phyloP scores from a whole-genome alignment of 2,888 invertebrate genomes.

The Alcis repandata region DNA sequence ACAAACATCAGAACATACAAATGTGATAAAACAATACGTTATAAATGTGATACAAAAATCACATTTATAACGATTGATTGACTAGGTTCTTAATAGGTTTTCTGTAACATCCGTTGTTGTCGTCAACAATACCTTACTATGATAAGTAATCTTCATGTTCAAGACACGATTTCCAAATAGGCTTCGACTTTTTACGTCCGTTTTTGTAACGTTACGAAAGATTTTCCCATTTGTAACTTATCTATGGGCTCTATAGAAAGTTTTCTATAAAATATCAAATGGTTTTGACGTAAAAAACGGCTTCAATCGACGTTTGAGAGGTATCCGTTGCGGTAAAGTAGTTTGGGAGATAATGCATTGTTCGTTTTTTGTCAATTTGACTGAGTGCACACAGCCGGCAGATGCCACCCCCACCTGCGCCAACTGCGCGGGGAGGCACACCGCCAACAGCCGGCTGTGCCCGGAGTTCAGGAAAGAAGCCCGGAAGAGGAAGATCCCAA shows the following conservation, averaged over 20 bases:
- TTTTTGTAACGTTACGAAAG: conserved; percentile 43
- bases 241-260: conserved; percentile 32
- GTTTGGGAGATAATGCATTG: conserved; percentile 32
- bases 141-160: conserved; percentile 36
- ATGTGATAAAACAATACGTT: no score
- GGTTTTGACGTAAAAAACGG: conserved; percentile 34
- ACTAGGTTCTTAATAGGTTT: no score
- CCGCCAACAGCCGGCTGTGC: no score
- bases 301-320: conserved; percentile 34
- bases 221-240: conserved; percentile 43
- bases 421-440: no score
- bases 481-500: no score
- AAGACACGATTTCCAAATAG: conserved; percentile 37
- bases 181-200: conserved; percentile 37
- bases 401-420: no score
- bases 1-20: no score
- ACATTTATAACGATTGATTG: no score
- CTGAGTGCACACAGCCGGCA: no score
- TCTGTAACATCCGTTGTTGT: no score
- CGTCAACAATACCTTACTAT: conserved; percentile 38
- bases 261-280: conserved; percentile 32
- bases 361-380: conserved; percentile 38
- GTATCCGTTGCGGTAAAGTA: conserved; percentile 31
- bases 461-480: no score
- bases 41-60: no score